These are phyloP conservation scores for Oncorhynchus masou DNA, from an alignment of 2,113 vertebrate species.

Conservation along the genomic window DNA sequence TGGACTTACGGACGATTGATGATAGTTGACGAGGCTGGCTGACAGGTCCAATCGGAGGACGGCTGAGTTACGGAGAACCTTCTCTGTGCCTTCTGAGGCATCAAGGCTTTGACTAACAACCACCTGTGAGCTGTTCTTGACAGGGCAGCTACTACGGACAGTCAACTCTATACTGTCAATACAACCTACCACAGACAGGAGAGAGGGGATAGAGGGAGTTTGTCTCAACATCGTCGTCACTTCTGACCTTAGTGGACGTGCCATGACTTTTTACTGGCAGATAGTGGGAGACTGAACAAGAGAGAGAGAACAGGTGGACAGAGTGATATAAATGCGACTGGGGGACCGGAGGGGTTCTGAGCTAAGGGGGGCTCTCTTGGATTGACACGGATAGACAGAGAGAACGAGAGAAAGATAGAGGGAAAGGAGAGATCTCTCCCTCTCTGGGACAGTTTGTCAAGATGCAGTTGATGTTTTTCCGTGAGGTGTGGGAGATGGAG, in stretches of 20 bases:
- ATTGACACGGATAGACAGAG: constrained; percentile 25
- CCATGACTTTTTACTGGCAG: constrained; percentile 56
- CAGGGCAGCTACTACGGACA: background rate
- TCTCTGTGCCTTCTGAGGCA: no score
- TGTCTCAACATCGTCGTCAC: background rate
- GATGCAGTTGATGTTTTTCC: constrained; percentile 75
- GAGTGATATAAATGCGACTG: background rate
- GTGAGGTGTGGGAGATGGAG: constrained; percentile 78
- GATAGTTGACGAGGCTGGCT: no score
- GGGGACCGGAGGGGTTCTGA: no score
- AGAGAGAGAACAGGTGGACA: constrained; percentile 17
- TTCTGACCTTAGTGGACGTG: constrained; percentile 27
- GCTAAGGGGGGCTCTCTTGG: no score
- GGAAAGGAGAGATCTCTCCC: background rate
- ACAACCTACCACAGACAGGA: background rate
- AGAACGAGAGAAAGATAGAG: constrained; percentile 14
- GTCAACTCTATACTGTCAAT: background rate
- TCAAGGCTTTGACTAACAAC: no score
- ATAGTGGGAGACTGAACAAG: constrained; percentile 57
- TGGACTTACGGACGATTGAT: no score
- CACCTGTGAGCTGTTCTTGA: background rate
- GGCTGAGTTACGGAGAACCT: no score
- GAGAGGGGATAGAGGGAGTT: background rate
- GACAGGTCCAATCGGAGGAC: no score
- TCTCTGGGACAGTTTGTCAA: background rate